phyloP scores from a whole-genome alignment of 2,888 invertebrate species.

The Apodemia mormo region DNA sequence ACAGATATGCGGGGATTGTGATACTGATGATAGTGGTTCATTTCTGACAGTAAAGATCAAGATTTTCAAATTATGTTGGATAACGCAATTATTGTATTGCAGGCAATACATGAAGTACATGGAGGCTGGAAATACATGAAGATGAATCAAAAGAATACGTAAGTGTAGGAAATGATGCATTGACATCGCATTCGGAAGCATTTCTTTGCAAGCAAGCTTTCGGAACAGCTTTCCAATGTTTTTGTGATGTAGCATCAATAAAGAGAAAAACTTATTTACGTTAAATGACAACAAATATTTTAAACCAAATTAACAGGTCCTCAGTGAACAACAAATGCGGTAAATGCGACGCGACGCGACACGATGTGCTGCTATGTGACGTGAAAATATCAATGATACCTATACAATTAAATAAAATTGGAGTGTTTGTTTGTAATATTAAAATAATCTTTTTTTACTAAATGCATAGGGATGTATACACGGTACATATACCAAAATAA shows the following conservation, averaged over 20 bases:
- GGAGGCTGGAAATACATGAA: slow-evolving; percentile 28
- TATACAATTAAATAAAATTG: too few species aligned
- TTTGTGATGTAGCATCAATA: slow-evolving; percentile 30
- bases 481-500: too few species aligned
- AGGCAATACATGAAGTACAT: slow-evolving; percentile 13
- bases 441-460: too few species aligned
- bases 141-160: slow-evolving; percentile 29
- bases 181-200: slow-evolving; percentile 36
- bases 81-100: slow-evolving; percentile 22
- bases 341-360: too few species aligned
- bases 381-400: too few species aligned
- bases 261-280: slow-evolving; percentile 28
- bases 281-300: slow-evolving; percentile 25
- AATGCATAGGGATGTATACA: too few species aligned
- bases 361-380: too few species aligned
- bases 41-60: slow-evolving; percentile 27
- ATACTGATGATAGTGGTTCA: slow-evolving; percentile 29
- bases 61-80: slow-evolving; percentile 22
- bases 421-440: too few species aligned
- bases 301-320: slow-evolving; percentile 18
- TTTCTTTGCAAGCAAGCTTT: slow-evolving; percentile 28
- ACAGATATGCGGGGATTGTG: slow-evolving; percentile 25
- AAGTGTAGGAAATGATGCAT: slow-evolving; percentile 28
- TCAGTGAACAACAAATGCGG: too few species aligned
- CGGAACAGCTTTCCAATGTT: slow-evolving; percentile 36